phyloP scores from a whole-genome alignment of 1,140 invertebrate genomes.

The Homarus americanus region DNA sequence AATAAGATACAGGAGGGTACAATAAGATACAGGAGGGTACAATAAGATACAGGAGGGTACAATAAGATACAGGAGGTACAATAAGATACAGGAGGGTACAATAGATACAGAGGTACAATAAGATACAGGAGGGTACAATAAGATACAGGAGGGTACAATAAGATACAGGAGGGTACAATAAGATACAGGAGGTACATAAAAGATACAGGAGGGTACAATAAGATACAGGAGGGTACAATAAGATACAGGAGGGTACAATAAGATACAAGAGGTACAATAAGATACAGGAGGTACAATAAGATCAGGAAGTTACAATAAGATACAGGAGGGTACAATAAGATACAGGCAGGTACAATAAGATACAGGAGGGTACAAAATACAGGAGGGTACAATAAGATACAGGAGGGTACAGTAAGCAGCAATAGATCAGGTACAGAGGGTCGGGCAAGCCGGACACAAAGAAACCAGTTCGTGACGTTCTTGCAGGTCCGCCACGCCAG shows the following conservation, averaged over 20 bases:
- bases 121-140: background rate
- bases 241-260: background rate
- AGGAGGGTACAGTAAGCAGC: background rate
- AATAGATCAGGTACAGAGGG: constrained; percentile 5
- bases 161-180: background rate
- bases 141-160: background rate
- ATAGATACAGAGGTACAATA: background rate
- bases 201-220: background rate
- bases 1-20: background rate
- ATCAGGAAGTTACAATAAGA: too few relatives aligned
- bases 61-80: background rate
- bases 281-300: too few relatives aligned
- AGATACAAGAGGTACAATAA: background rate
- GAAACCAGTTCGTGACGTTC: constrained; percentile 41
- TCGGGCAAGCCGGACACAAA: constrained; percentile 35
- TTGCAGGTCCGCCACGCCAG: constrained; percentile 14
- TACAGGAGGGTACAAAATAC: background rate
- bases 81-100: background rate
- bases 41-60: background rate
- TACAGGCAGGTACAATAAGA: too few relatives aligned
- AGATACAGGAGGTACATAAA: background rate
- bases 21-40: background rate
- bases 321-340: too few relatives aligned
- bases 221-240: background rate
- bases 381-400: background rate